These are phyloP conservation scores for Anastrepha obliqua DNA, from an alignment of 1,140 invertebrate genomes.

Conservation along the genomic window DNA sequence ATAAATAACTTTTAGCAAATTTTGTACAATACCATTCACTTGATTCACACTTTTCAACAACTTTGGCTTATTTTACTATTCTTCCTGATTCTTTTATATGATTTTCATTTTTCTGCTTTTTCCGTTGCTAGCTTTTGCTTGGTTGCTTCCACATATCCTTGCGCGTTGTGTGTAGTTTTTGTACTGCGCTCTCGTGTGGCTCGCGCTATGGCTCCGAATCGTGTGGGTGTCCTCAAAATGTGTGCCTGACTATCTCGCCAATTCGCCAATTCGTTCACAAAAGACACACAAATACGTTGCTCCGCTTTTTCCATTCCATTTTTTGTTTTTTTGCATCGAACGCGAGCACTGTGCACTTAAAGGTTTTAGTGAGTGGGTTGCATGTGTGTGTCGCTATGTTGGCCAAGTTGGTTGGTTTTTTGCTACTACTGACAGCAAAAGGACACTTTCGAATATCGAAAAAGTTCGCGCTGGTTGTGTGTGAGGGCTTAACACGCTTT, in stretches of 20 bases:
- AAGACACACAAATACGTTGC: neutral
- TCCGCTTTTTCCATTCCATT: neutral
- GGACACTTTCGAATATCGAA: conserved; percentile 43
- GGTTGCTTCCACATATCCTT: conserved; percentile 18
- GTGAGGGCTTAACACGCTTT: neutral
- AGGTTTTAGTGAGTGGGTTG: neutral
- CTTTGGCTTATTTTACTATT: neutral
- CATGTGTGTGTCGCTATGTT: neutral
- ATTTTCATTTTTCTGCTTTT: neutral
- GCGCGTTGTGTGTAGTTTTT: neutral
- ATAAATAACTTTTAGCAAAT: neutral
- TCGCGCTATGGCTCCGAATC: neutral
- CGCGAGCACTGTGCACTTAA: neutral
- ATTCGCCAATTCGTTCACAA: neutral
- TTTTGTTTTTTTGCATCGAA: neutral
- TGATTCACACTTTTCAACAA: neutral
- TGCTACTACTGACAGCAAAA: neutral
- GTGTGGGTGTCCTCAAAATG: conserved; percentile 38
- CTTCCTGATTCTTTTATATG: neutral
- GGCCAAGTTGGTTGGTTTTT: neutral
- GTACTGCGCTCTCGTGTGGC: conserved; percentile 42
- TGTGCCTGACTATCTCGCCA: neutral
- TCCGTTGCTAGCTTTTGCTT: neutral
- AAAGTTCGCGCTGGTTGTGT: neutral
- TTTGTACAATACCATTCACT: neutral